A percentile compares a stretch with the other conserved stretches of the same genome.
phyloP scores from a whole-genome alignment of 1,140 invertebrate genomes.

The Branchinecta lynchi region DNA sequence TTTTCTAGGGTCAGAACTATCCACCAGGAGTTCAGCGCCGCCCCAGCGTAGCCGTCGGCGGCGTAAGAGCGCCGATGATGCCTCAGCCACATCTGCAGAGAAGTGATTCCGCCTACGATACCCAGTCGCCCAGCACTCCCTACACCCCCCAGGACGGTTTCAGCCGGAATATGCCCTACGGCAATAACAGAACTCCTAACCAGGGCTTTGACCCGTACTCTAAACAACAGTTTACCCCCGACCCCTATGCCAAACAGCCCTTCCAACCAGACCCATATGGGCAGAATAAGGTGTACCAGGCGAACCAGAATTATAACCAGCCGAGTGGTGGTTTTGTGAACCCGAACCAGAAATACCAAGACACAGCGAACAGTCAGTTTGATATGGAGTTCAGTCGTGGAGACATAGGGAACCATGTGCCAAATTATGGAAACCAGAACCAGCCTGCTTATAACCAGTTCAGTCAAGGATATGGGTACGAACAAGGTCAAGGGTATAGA shows the following conservation, averaged over 20 bases:
- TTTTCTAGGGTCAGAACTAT: background rate
- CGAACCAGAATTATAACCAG: background rate
- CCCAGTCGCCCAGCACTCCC: background rate
- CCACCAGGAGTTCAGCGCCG: slow-evolving; percentile 12
- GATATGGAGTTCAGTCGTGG: background rate
- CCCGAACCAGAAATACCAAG: slow-evolving; percentile 2
- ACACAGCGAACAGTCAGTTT: background rate
- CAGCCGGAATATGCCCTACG: background rate
- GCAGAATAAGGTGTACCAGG: background rate
- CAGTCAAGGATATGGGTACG: background rate
- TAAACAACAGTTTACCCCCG: background rate
- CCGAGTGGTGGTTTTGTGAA: background rate
- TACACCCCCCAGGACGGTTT: background rate
- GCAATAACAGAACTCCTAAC: background rate
- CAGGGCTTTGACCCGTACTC: background rate
- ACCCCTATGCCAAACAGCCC: too few species aligned
- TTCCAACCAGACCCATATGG: background rate
- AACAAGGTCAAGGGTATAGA: background rate
- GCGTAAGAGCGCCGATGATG: slow-evolving; percentile 17
- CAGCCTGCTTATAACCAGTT: background rate
- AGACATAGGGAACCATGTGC: background rate
- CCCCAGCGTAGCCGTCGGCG: slow-evolving; percentile 21
- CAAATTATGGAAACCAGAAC: background rate
- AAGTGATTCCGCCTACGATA: background rate
- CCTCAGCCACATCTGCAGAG: background rate